Percentiles rank a stretch among this genome's conserved stretches.
Evolutionary conservation across 2,797 vertebrate genomes (phyloP).

Genomic region (Glyptemys insculpta): DNA sequence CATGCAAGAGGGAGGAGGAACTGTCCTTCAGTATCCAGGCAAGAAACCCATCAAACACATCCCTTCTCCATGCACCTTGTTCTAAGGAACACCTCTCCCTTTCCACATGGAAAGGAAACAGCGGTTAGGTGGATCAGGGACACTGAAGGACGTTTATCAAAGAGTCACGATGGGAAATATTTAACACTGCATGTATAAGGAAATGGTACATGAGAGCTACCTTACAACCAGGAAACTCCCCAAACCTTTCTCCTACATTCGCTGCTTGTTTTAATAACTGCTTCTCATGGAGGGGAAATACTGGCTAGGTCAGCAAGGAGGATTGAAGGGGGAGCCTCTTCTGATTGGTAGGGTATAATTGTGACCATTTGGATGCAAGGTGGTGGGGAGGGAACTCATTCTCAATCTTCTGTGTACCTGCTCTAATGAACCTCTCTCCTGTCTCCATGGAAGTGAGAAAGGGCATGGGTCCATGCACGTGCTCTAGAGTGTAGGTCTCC

Average conservation of each 20-base stretch:
- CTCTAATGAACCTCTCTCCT: not conserved
- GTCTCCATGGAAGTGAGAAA: not conserved
- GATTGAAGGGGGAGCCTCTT: not conserved
- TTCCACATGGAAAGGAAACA: constrained; percentile 35
- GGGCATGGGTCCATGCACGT: not conserved
- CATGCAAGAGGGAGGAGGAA: constrained; percentile 41
- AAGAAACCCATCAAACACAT: constrained; percentile 43
- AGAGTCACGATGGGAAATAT: constrained; percentile 45
- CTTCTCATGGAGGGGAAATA: not conserved
- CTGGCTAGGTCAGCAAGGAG: not conserved
- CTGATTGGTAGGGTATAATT: not conserved
- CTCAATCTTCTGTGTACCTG: not conserved
- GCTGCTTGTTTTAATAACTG: constrained; percentile 1
- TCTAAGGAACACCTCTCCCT: constrained; percentile 54
- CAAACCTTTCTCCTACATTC: not conserved
- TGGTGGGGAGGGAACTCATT: not conserved
- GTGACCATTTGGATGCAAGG: not conserved
- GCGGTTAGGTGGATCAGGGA: not conserved
- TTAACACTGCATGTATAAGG: constrained; percentile 37
- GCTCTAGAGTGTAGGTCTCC: not conserved
- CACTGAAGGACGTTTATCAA: constrained; percentile 39
- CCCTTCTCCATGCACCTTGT: constrained; percentile 38
- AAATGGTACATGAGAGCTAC: constrained; percentile 33
- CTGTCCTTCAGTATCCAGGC: constrained; percentile 41
- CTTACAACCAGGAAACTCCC: not conserved